Percentiles rank a stretch among this genome's conserved stretches.
phyloP scores from a whole-genome alignment of 2,888 invertebrate species.

The Gastracanthus pulcherrimus region DNA sequence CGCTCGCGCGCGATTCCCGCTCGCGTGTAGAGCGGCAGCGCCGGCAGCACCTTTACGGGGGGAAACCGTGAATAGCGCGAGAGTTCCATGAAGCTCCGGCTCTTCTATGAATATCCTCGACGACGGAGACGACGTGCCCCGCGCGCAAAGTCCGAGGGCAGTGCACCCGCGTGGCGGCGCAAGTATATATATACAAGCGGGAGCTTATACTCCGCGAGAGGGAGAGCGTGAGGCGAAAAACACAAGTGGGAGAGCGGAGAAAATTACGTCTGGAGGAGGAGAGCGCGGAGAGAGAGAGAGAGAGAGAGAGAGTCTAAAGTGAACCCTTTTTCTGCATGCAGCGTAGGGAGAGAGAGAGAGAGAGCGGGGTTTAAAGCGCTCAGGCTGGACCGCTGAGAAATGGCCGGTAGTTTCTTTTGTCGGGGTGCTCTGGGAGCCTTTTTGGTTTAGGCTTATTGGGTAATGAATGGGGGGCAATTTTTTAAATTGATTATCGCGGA shows the following conservation, averaged over 20 bases:
- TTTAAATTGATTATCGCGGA: too few species aligned
- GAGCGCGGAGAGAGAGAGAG: background rate
- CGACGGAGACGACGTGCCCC: constrained; percentile 52
- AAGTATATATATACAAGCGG: constrained; percentile 10
- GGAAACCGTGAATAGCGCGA: constrained; percentile 75
- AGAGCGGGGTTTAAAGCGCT: too few species aligned
- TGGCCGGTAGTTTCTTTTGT: background rate
- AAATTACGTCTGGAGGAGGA: constrained; percentile 19
- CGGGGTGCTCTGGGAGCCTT: background rate
- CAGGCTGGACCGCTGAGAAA: constrained; percentile 1
- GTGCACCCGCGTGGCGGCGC: constrained; percentile 63
- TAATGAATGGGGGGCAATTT: background rate
- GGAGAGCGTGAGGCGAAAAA: constrained; percentile 31
- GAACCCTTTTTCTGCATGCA: background rate
- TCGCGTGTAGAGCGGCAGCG: constrained; percentile 44
- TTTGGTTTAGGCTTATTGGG: background rate
- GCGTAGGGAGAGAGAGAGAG: background rate
- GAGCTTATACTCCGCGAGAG: background rate
- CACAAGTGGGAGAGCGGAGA: constrained; percentile 2
- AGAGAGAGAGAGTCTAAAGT: background rate
- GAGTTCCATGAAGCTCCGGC: constrained; percentile 70
- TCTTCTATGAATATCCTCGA: constrained; percentile 75
- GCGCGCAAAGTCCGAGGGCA: constrained; percentile 65
- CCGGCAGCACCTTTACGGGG: constrained; percentile 69
- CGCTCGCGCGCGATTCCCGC: constrained; percentile 39